Base-by-base conservation (phyloP, 1,140 invertebrate species). In the Cyrtorhinus lividipennis region DNA sequence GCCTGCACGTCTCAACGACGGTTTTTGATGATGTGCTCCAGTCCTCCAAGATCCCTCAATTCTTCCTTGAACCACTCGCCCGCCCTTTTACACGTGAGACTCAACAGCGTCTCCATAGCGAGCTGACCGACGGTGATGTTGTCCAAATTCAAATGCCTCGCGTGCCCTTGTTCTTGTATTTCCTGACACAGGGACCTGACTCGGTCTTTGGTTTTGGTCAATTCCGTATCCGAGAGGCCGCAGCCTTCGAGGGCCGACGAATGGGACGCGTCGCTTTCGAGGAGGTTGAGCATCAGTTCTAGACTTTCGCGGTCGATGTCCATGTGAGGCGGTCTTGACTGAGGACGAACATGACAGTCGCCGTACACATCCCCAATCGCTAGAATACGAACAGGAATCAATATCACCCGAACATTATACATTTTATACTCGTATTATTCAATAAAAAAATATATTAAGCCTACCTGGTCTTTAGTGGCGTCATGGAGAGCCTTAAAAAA, bases 61-160 rank as follows among this genome's bases (percentile, higher is more conserved):
- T 98, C 94, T 73, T 97, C 93, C 71, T 97, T 98, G 72, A 98
- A 97, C 93, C 94, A 97, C 75, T 97, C 94, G 5, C 93, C 94
- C 25, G 94, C 93, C 65, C 92, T 81, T 71, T 90, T 89, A 0
- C 92, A 96, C 0, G 94, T 96, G 63, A 98, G 75, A 73, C 90
- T 94, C 0, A 98, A 77, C 5, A 98, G 76, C 0, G 94, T 95
- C 74, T 98, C 95, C 90, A 97, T 95, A 0, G 94, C 93, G 64
- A 98, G 75, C 66, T 95, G 90, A 65, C 91, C 92, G 64, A 94
- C 88, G 10, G 91, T 94, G 27, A 98, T 91, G 71, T 90, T 90
- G 67, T 94, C 90, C 3, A 95, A 75, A 74, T 95, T 93, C 64
- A 89, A 79, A 76, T 88, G 90, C 73, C 90, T 89, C 0, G 91